These are phyloP conservation scores for Xiphophorus hellerii DNA, from an alignment of 2,113 vertebrate species.

Conservation along the genomic window DNA sequence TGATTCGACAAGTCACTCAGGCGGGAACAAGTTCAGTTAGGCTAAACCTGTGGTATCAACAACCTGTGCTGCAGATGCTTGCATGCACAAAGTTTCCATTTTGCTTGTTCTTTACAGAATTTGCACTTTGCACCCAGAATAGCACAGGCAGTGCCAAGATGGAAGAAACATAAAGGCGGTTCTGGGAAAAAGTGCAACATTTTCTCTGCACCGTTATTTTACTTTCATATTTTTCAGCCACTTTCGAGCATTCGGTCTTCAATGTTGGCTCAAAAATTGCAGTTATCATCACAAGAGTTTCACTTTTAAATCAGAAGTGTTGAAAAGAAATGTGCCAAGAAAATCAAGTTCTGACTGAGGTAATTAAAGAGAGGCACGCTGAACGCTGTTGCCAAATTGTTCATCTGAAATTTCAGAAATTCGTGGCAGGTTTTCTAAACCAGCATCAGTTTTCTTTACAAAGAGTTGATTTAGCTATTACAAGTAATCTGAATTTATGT, in stretches of 20 bases:
- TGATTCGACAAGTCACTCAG: constrained; percentile 49
- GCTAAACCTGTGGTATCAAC: constrained; percentile 23
- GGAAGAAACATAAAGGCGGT: not conserved
- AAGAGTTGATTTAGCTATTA: not conserved
- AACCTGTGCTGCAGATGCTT: not conserved
- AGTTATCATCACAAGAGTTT: not conserved
- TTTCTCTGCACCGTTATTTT: not conserved
- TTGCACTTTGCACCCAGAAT: too few species aligned
- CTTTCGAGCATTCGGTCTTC: not conserved
- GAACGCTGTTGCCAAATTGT: not conserved
- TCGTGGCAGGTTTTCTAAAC: not conserved
- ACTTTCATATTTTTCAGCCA: not conserved
- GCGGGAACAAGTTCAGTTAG: constrained; percentile 10
- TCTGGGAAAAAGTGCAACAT: not conserved
- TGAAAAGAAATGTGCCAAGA: not conserved
- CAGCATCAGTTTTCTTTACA: not conserved
- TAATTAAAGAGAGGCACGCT: not conserved
- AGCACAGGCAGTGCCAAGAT: not conserved
- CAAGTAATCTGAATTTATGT: not conserved
- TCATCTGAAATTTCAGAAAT: not conserved
- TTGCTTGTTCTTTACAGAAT: not conserved
- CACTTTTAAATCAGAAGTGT: not conserved
- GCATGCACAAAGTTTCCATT: not conserved
- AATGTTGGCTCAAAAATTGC: not conserved
- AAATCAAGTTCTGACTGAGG: not conserved